Evolutionary conservation across 2,797 vertebrate species (phyloP), one percentile per base, ranked within the genome.

Genomic region (Propithecus perrieri): DNA sequence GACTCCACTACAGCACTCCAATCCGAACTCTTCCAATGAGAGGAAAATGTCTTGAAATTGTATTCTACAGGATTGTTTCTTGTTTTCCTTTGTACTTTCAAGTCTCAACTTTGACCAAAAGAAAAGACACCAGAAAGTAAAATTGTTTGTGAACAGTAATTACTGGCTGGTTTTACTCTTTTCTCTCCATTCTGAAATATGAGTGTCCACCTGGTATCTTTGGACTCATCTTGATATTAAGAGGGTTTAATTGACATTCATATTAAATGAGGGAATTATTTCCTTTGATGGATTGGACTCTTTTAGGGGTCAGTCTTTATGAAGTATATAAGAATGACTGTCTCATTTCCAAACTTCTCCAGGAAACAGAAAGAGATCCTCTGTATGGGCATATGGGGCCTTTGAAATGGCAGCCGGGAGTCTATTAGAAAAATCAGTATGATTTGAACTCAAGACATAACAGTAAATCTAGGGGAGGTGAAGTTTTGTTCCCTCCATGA

Each of bases 141-240:
- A 26, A 90, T 94, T 63, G n/a, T 41, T 93, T 96, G 88, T 65
- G 18, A 24, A 8, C 46, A 7, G 28, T 87, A 12, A 88, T 67
- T 48, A 63, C 26, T 81, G 5, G 1, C 38, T 95, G 74, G 1
- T 38, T 90, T 83, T 91, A 88, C 18, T 88, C 50, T 91, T 76
- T 89, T 41, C 35, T 81, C 71, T 91, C 69, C 43, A 28, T 81
- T 86, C 48, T 87, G 78, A 95, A 93, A 88, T 84, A 79, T 80
- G 30, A 55, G 9, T 69, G 91, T 92, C 46, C 12, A 46, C 61
- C 33, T 72, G 7, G 38, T 59, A 4, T 63, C 10, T 81, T 74
- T 92, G n/a, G n/a, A 83, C 28, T 85, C 59, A 88, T 81, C 48
- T 87, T 93, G 33, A 83, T 33, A 48, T 15, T 83, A 83, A 92